Conservation (phyloP, 2,888 invertebrate species). For the Amiota minor region DNA sequence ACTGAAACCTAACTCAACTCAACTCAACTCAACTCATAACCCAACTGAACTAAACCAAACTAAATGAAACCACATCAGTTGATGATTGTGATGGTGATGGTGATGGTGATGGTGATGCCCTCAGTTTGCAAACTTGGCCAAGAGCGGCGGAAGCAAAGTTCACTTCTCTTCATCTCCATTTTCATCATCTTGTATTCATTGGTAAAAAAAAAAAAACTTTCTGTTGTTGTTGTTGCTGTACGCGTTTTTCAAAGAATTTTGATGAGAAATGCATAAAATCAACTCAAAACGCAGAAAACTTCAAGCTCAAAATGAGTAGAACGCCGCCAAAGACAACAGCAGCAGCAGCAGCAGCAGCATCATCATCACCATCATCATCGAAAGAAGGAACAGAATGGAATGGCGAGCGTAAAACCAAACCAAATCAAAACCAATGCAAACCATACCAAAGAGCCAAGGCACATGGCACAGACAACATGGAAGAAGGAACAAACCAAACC, state of each 20-base stretch:
- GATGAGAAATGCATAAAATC: constrained; percentile 47
- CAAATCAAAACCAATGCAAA: too few species aligned
- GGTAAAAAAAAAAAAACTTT: neutral
- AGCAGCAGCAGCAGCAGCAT: neutral
- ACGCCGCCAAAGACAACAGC: constrained; percentile 16
- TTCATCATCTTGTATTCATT: neutral
- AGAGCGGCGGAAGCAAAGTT: neutral
- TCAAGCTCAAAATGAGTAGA: constrained; percentile 28
- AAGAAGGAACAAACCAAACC: neutral
- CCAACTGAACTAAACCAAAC: too few species aligned
- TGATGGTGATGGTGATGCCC: too few species aligned
- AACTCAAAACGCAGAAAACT: constrained; percentile 30
- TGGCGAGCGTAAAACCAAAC: too few species aligned
- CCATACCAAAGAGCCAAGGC: too few species aligned
- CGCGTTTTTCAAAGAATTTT: constrained; percentile 34
- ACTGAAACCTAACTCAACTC: neutral
- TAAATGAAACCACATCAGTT: too few species aligned
- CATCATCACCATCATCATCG: too few species aligned
- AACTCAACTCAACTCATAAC: too few species aligned
- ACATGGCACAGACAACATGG: neutral
- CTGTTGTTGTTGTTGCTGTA: neutral
- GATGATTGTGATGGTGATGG: too few species aligned
- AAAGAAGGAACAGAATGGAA: too few species aligned
- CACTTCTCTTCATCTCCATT: neutral
- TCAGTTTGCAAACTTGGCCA: neutral